Percentiles rank a stretch among this genome's conserved stretches.
These are phyloP conservation scores for Panulirus ornatus DNA, from an alignment of 1,140 invertebrate genomes.

Conservation along the genomic window DNA sequence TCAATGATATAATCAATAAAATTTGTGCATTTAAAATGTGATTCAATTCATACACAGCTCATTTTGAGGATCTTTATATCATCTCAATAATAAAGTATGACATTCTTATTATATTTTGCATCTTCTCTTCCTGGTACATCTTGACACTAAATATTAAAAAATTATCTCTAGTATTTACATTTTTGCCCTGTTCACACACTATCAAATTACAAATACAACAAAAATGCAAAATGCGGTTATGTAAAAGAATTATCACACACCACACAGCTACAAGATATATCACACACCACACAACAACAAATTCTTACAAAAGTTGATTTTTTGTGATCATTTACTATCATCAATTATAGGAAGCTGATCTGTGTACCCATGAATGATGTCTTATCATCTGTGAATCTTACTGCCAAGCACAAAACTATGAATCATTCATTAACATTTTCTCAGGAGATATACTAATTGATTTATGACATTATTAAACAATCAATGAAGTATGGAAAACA, in stretches of 20 bases:
- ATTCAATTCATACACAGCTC: background rate
- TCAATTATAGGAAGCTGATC: background rate
- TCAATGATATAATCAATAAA: background rate
- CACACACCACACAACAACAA: background rate
- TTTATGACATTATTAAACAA: background rate
- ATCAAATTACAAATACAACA: background rate
- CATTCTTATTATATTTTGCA: no score
- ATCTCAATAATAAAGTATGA: background rate
- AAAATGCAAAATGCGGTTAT: background rate
- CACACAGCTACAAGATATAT: background rate
- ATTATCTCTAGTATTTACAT: no score
- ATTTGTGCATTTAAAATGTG: background rate
- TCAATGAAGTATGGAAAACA: background rate
- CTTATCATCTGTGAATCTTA: background rate
- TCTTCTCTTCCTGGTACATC: no score
- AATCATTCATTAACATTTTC: background rate
- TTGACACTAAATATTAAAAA: no score
- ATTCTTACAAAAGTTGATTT: background rate
- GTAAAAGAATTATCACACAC: background rate
- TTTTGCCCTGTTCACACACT: no score
- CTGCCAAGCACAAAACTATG: background rate
- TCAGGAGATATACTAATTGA: background rate
- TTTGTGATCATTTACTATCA: background rate
- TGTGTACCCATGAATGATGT: background rate
- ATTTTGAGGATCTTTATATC: background rate